Conservation (phyloP, 2,888 invertebrate species). For the Omphaloscelis lunosa region DNA sequence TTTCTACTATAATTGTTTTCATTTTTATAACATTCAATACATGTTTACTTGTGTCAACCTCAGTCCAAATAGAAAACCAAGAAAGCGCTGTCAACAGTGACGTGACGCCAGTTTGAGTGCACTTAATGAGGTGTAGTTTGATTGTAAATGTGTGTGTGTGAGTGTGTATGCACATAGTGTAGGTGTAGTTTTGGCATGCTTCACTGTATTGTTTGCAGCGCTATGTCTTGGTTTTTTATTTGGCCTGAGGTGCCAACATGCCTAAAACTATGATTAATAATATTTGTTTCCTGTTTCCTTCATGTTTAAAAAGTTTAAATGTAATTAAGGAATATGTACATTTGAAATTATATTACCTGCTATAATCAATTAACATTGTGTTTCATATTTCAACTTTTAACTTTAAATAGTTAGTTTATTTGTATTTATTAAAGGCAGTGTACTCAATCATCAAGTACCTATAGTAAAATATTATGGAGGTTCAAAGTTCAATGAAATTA, state of each 20-base stretch:
- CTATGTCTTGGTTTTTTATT: too few relatives aligned
- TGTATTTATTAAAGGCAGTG: not conserved
- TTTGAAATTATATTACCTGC: conserved; percentile 18
- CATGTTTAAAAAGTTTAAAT: not conserved
- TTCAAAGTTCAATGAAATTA: not conserved
- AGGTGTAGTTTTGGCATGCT: too few relatives aligned
- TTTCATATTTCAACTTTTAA: not conserved
- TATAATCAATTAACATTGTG: conserved; percentile 9
- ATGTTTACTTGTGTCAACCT: not conserved
- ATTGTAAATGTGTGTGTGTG: too few relatives aligned
- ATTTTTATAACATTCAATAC: not conserved
- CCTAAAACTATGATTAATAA: conserved; percentile 7
- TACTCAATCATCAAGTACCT: not conserved
- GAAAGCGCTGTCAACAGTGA: too few relatives aligned
- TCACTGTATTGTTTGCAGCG: too few relatives aligned
- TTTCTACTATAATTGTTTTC: not conserved
- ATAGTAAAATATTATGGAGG: not conserved
- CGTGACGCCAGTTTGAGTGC: too few relatives aligned
- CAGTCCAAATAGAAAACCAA: too few relatives aligned
- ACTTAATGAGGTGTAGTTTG: too few relatives aligned
- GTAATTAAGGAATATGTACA: not conserved
- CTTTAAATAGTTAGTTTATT: not conserved
- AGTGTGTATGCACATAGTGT: too few relatives aligned
- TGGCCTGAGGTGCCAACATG: too few relatives aligned
- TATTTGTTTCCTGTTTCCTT: conserved; percentile 5